Evolutionary conservation across 2,888 invertebrate genomes (phyloP), one percentile per base, ranked within the genome.

Genomic region (Molorchus minor): DNA sequence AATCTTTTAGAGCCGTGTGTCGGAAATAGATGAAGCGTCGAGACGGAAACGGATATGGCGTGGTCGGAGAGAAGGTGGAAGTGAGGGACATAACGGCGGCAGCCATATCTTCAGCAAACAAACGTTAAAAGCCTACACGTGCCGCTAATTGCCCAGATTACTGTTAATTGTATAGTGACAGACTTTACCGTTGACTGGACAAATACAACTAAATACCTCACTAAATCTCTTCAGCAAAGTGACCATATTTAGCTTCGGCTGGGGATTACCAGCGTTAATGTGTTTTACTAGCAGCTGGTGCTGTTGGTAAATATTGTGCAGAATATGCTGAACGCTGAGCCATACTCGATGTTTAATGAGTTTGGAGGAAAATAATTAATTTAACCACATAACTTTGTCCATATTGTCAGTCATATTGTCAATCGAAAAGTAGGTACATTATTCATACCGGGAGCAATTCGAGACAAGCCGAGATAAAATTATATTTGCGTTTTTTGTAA

Each of bases 61-160:
- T 21, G 46, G 45, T 35, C 19, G 29, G 12, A 21, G 43, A 33
- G 21, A 43, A 51, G 40, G 12, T 19, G 45, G 53, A 35, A 47
- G 40, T 53, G 44, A 46, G 36, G 45, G 54, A 57, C 53, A 47
- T 17, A n/a, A n/a, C n/a, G n/a, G 30, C 55, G 60, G 64, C 61
- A 67, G 63, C 64, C 56, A 56, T 61, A 68, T 64, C 65, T 62
- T 62, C 30, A 25, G 56, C 58, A 70, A 70, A 70, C 70, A 68
- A 59, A 63, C 62, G 64, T 59, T 70, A 70, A 70, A 70, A 70
- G 70, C 67, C 52, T 64, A 65, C 64, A 63, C 65, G 68, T 66
- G 69, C 67, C 60, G 46, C 58, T 68, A 68, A 69, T 69, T 69
- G 69, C 64, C 59, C 25, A 61, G 64, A 69, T 65, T 65, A 68